Base-by-base conservation (phyloP, 2,888 invertebrate species). In the Dasysyrphus tricinctus region DNA sequence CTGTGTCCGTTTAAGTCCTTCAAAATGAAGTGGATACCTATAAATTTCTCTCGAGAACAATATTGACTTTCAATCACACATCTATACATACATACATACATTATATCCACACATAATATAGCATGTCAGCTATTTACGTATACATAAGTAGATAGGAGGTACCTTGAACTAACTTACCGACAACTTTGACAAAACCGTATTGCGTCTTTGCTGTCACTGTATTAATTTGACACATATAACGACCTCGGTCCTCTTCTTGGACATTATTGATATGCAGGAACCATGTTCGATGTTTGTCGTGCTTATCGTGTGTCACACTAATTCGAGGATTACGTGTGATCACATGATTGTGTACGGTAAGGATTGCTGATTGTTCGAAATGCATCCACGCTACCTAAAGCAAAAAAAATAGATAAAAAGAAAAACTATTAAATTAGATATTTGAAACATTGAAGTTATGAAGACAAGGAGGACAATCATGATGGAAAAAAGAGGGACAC, bases 311-410 rank as follows among this genome's bases (percentile, higher is more conserved):
- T 79, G 97, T 96, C 88, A 98, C 97, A 91, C 96, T 97, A 91
- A 98, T 97, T 87, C 98, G 94, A 12, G 97, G 97, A 94, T 98
- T 98, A 90, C 97, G 95, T 75, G 98, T 98, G 93, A 98, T 98
- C 91, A 98, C 98, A 94, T 98, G 97, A 93, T 97, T 97, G 93
- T 98, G 97, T 70, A 98, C 97, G 59, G 98, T 97, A 91, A 98
- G 93, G 91, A 98, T 98, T 65, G 98, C 97, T 72, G 97, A 97
- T 93, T 97, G 97, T 92, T 98, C 98, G 92, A 97, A 97, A 93
- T 98, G 97, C 96, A 98, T 98, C 98, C 98, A 98, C 90, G 98
- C 98, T 88, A 98, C 97, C 98, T 98, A 93, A n/a, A n/a, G n/a
- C 34, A 93, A 75, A 32, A 57, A 37, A 80, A 69, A 78, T n/a